Base-by-base conservation (phyloP, 2,797 vertebrate genomes). In the Clarias fuscus region DNA sequence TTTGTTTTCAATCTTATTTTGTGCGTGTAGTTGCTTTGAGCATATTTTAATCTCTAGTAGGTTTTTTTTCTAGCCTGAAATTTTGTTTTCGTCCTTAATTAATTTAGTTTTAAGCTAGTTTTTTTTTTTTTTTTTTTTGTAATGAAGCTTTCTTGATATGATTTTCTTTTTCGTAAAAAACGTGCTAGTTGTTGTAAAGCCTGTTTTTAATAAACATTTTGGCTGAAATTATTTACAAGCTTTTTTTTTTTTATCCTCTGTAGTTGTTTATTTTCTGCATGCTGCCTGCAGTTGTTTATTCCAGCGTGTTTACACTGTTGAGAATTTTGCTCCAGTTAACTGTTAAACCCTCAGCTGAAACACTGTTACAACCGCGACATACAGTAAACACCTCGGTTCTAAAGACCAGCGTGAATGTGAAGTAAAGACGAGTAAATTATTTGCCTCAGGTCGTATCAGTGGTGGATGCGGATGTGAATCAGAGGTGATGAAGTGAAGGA, bases 351-450 rank as follows among this genome's bases (percentile, higher is more conserved):
- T 72, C 68, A 15, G n/a, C 4, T 82, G 17, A 67, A 82, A 53
- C 62, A 27, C 20, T 62, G 22, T n/a, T 11, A 68, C 48, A 71
- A 33, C 48, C 7, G 48, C 18, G 8, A 5, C 24, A 64, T 86
- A 4, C 37, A 37, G 37, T 37, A 68, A 70, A 86, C 58, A n/a
- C 64, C 18, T 56, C 30, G 73, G 15, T 62, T 48, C 30, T 79
- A 33, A 85, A 79, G 76, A 61, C 56, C 75, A 24, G 33, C 59
- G 18, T 64, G 37, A 71, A 64, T 17, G 61, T 33, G 64, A 62
- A 40, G 6, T 48, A 64, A 64, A 75, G 5, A 61, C 10, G 53
- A 22, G 64, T 68, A 3, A 8, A 1, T 82, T n/a, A 0, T 82
- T 15, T 0, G 15, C 65, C 61, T 65, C 7, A 5, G 78, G 24